Base-by-base conservation (phyloP, 2,888 invertebrate genomes). In the Athetis lepigone region DNA sequence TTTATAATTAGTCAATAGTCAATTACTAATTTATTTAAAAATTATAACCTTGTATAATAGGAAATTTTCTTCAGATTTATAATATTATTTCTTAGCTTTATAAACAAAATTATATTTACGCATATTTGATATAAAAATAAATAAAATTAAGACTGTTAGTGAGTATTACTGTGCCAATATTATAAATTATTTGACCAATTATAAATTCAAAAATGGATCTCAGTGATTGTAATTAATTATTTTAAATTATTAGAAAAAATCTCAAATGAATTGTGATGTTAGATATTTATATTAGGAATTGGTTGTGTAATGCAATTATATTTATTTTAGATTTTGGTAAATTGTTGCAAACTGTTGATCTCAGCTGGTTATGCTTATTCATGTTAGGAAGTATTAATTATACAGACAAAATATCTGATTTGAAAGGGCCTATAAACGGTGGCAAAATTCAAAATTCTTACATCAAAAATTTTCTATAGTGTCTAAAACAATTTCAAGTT, bases 181-280 rank as follows among this genome's bases (percentile, higher is more conserved):
- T 46, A 27, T 56, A 46, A 36, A 56, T 59, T 45, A 58, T 60
- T 57, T 27, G 19, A 55, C 33, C 13, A 37, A 40, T 29, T 40
- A 52, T 45, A 51, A 66, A 47, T 59, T 51, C 29, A 13, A 47
- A 59, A 62, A n/a, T 36, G 2, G 73, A 79, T 79, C 80, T 79
- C 80, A 51, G 4, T 62, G 33, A 76, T 51, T 72, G 61, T 79
- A 61, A 64, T 60, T 58, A 42, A 57, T 47, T 61, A 60, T 58
- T 60, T 59, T 58, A 36, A 43, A 67, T 50, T 50, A 59, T 47
- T 49, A 49, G 13, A 27, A 47, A 43, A 46, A 43, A 0, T 11
- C 36, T 54, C 23, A 61, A 52, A 56, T 59, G 0, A 39, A 66
- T 60, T 63, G 67, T 75, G 59, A 60, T 71, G 60, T 45, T 11